These are phyloP conservation scores for Thinocorus orbignyianus DNA, from an alignment of 2,113 vertebrate species.

Conservation along the genomic window DNA sequence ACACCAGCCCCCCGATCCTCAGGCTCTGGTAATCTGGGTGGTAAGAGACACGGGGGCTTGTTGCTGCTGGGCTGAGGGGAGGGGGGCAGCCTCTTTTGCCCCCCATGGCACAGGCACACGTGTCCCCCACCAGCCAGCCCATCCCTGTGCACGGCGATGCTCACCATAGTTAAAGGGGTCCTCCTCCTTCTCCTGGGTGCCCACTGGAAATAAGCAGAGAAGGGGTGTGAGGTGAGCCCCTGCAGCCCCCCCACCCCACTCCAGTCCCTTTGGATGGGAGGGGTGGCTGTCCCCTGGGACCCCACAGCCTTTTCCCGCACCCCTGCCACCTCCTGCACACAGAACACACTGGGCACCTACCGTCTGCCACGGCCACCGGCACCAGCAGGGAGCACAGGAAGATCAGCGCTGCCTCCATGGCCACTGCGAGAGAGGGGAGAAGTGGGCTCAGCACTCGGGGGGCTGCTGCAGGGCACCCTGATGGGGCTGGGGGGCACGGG, in stretches of 20 bases:
- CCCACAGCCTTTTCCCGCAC: accelerated
- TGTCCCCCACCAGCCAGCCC: not conserved
- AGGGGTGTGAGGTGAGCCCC: not conserved
- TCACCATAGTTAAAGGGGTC: slow-evolving; percentile 85
- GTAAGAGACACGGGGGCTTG: not conserved
- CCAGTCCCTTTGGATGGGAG: accelerated
- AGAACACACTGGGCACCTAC: slow-evolving; percentile 71
- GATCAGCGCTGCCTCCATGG: slow-evolving; percentile 89
- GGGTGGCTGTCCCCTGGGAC: accelerated
- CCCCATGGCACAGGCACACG: accelerated
- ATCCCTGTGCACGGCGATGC: accelerated
- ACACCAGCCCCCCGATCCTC: slow-evolving; percentile 91
- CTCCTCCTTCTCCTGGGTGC: slow-evolving; percentile 68
- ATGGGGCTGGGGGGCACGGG: accelerated
- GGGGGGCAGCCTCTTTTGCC: not conserved
- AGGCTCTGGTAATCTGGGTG: slow-evolving; percentile 91
- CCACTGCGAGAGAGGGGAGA: slow-evolving; percentile 69
- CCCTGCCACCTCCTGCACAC: accelerated
- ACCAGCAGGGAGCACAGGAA: slow-evolving; percentile 87
- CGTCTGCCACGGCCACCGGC: slow-evolving; percentile 74
- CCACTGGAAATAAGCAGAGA: slow-evolving; percentile 20
- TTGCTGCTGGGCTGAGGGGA: not conserved
- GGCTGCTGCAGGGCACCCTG: not conserved
- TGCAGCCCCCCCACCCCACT: not conserved
- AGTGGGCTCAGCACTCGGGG: not conserved